These are phyloP conservation scores for Vimba vimba DNA, from an alignment of 2,113 vertebrate genomes.

Conservation along the genomic window DNA sequence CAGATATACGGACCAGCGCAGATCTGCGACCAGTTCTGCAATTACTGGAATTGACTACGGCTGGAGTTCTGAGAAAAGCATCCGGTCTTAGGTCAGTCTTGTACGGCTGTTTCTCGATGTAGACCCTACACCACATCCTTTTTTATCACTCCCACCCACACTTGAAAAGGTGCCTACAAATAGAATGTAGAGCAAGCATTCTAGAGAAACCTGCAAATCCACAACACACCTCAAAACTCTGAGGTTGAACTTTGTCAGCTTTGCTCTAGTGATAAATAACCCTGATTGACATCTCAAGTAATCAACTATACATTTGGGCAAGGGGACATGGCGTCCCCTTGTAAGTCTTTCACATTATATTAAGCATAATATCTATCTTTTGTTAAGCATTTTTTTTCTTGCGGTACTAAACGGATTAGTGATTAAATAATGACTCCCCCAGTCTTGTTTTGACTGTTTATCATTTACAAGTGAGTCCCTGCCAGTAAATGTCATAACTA, in stretches of 20 bases:
- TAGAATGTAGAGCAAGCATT: conserved; percentile 65
- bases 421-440: not conserved
- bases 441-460: not conserved
- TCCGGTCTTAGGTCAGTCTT: conserved; percentile 25
- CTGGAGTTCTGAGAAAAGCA: not conserved
- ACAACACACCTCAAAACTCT: conserved; percentile 56
- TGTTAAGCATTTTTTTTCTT: not conserved
- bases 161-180: conserved; percentile 71
- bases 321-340: not conserved
- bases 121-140: conserved; percentile 63
- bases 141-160: conserved; percentile 8
- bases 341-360: not conserved
- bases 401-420: not conserved
- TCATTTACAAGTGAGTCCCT: not conserved
- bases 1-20: conserved; percentile 47
- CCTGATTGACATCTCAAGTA: not conserved
- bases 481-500: not conserved
- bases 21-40: conserved; percentile 2
- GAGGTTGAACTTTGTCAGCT: conserved; percentile 69
- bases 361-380: not conserved
- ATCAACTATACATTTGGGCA: not conserved
- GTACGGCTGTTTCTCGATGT: not conserved
- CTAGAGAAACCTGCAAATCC: conserved; percentile 70
- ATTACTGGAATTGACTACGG: not conserved
- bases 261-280: conserved; percentile 38